These are phyloP conservation scores for Papilio gigon DNA, from an alignment of 2,888 invertebrate genomes.

Conservation along the genomic window DNA sequence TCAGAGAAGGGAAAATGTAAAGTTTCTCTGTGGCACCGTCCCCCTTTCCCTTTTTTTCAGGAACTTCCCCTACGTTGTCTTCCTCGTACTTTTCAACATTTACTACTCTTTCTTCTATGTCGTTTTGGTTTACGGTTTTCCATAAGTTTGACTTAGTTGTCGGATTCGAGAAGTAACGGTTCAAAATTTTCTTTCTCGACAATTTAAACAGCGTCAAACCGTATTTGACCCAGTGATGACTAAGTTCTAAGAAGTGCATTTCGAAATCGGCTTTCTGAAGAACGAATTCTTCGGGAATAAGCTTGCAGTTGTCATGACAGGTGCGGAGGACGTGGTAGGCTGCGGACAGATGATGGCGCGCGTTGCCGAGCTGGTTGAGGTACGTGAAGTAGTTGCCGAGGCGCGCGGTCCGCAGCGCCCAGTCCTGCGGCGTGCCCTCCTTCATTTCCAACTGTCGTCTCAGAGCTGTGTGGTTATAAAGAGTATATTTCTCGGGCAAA, in stretches of 20 bases:
- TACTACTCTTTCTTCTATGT: conserved; percentile 52
- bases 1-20: conserved; percentile 65
- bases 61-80: conserved; percentile 65
- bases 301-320: conserved; percentile 79
- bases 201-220: conserved; percentile 81
- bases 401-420: conserved; percentile 81
- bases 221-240: conserved; percentile 84
- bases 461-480: conserved; percentile 81
- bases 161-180: conserved; percentile 66
- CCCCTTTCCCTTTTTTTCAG: conserved; percentile 67
- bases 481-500: conserved; percentile 76
- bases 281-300: conserved; percentile 73
- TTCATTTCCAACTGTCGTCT: conserved; percentile 81
- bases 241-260: conserved; percentile 76
- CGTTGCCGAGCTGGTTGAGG: conserved; percentile 70
- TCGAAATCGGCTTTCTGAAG: conserved; percentile 71
- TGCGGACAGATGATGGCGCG: conserved; percentile 86
- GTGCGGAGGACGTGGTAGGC: conserved; percentile 81
- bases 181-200: conserved; percentile 78
- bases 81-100: conserved; percentile 57
- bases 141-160: conserved; percentile 64
- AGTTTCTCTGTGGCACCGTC: conserved; percentile 58
- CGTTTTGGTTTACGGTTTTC: conserved; percentile 64
- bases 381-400: conserved; percentile 80
- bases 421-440: conserved; percentile 82